Evolutionary conservation across 2,113 vertebrate genomes (phyloP).

Genomic region (Dermatemys mawii): DNA sequence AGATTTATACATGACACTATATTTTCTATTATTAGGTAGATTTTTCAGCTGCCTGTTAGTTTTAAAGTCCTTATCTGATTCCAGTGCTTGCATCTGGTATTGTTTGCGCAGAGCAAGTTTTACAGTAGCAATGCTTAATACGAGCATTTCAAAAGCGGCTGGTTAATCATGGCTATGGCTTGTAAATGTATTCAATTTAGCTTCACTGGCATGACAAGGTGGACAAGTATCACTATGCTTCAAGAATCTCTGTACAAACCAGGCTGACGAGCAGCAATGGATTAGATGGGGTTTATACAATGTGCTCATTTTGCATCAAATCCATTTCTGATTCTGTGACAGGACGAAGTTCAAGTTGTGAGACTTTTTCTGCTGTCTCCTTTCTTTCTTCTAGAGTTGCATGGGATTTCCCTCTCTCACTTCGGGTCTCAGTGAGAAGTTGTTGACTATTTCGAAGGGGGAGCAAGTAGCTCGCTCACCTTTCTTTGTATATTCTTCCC

Average conservation of each 20-base stretch:
- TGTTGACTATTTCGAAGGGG: not conserved
- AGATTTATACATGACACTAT: not conserved
- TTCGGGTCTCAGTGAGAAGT: not conserved
- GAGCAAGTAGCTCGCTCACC: not conserved
- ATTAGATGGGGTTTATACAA: not conserved
- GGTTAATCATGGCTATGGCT: not conserved
- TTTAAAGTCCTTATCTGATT: not conserved
- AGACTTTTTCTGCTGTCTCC: not conserved
- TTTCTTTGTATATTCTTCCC: not conserved
- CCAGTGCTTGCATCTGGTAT: fast-evolving
- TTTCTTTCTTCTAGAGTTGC: not conserved
- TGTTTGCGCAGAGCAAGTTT: fast-evolving
- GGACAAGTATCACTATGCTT: not conserved
- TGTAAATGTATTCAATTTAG: not conserved
- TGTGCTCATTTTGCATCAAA: not conserved
- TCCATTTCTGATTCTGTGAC: not conserved
- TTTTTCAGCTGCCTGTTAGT: not conserved
- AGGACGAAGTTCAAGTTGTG: not conserved
- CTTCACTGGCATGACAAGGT: fast-evolving
- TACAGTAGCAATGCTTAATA: not conserved
- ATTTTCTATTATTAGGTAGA: not conserved
- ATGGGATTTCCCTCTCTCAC: not conserved
- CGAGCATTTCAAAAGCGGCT: not conserved
- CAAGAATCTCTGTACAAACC: not conserved
- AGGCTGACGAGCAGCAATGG: fast-evolving